A percentile compares a stretch with the other conserved stretches of the same genome.
Evolutionary conservation across 2,888 invertebrate species (phyloP).

Genomic region (Campaea margaritaria): DNA sequence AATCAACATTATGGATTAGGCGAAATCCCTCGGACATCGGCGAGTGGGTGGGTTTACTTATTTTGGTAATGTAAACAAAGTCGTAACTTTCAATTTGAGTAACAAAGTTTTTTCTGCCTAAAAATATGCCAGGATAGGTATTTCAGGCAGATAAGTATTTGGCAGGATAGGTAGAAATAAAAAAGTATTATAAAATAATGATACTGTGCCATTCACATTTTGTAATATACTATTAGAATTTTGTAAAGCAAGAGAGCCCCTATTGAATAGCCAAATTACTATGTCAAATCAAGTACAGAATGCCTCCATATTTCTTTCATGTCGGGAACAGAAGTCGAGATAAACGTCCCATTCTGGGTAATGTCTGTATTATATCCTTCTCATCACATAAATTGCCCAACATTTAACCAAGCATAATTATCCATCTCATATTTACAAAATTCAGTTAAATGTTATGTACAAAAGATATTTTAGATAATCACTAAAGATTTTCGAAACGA

Average conservation of each 20-base stretch:
- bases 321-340: slow-evolving; percentile 34
- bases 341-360: slow-evolving; percentile 32
- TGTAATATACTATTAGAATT: too few species aligned
- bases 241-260: neutral
- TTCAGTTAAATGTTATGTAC: neutral
- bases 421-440: slow-evolving; percentile 6
- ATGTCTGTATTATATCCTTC: slow-evolving; percentile 38
- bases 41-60: slow-evolving; percentile 16
- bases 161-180: too few species aligned
- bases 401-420: slow-evolving; percentile 30
- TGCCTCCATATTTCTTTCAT: slow-evolving; percentile 25
- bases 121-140: neutral
- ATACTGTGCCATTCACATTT: too few species aligned
- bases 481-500: neutral
- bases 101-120: neutral
- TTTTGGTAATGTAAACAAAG: slow-evolving; percentile 15
- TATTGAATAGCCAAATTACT: slow-evolving; percentile 7
- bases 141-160: too few species aligned
- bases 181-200: too few species aligned
- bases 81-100: slow-evolving; percentile 11
- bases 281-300: slow-evolving; percentile 24
- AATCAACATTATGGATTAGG: slow-evolving; percentile 21
- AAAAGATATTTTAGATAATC: too few species aligned
- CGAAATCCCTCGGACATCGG: slow-evolving; percentile 15
- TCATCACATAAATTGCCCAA: slow-evolving; percentile 35